These are phyloP conservation scores for Solen grandis DNA, from an alignment of 1,140 invertebrate species.

Conservation along the genomic window DNA sequence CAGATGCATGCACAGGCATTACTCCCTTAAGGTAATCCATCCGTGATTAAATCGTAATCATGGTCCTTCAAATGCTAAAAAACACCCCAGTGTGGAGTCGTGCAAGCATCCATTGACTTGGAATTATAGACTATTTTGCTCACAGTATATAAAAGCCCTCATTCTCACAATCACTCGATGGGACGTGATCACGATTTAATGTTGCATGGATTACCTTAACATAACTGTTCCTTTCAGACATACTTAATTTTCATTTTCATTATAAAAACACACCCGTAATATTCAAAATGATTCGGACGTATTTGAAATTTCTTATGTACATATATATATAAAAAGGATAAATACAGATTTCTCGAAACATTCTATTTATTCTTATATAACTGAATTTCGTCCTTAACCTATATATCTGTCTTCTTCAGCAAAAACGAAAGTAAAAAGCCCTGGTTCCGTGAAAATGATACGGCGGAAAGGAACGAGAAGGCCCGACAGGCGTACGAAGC, in stretches of 20 bases:
- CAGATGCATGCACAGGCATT: no score
- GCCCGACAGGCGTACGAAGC: constrained; percentile 94
- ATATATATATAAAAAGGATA: not conserved
- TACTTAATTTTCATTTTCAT: not conserved
- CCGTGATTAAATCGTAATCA: no score
- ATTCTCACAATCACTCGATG: no score
- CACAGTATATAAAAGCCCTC: no score
- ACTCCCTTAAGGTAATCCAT: no score
- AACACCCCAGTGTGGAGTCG: no score
- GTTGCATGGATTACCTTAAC: no score
- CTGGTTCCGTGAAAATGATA: constrained; percentile 92
- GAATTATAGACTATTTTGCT: no score
- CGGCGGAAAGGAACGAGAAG: constrained; percentile 88
- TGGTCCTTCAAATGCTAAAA: no score
- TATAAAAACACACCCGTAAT: not conserved
- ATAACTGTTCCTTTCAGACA: not conserved
- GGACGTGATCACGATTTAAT: no score
- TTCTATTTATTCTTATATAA: no score
- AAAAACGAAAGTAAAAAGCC: constrained; percentile 85
- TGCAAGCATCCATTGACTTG: no score
- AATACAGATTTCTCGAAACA: not conserved
- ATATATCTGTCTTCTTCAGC: constrained; percentile 62
- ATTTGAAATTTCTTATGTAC: not conserved
- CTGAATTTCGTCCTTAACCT: not conserved
- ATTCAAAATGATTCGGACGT: not conserved